Base-by-base conservation (phyloP, 64 coral and sea anemone species). In the Cladopsammia gracilis region DNA sequence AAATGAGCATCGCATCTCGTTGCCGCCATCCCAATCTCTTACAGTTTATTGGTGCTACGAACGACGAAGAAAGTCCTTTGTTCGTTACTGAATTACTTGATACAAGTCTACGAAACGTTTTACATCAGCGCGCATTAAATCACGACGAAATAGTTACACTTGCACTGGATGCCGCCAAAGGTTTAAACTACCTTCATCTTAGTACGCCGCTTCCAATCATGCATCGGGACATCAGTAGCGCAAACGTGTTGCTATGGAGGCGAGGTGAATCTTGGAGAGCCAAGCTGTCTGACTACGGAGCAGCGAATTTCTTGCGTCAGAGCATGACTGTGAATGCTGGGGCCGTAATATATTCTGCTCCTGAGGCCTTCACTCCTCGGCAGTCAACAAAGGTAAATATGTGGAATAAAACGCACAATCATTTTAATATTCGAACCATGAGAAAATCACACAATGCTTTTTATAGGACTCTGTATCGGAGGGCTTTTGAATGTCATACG, bases 11-110 rank as follows among this genome's bases (percentile, higher is more conserved):
- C 15, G 86, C 86, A 15, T 76, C 86, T 0, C 43, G 54, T 9
- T 95, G 92, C 61, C 92, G 96, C 16, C 96, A 98, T 78, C 96
- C 96, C 4, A 88, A 89, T 89, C 83, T 98, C 3, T 62, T 98
- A 7, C 96, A 98, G 34, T 34, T 34, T 34, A 34, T 34, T 34
- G 34, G 34, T 34, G 34, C 34, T 34, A 57, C n/a, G 58, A 20
- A 60, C 64, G 5, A 44, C 82, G 62, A 74, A 0, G 24, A 25
- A 3, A 26, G 47, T 25, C 71, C 71, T 3, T 16, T 74, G 23
- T 74, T 74, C 5, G 71, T 74, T 4, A 26, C 24, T 1, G 71
- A 74, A 34, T 49, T 80, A 10, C 77, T 80, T 14, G 77, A 80
- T 47, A 80, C 49, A 16, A 80, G 52, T 54, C 22, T 80, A 58